These are phyloP conservation scores for Podarcis raffonei DNA, from an alignment of 2,113 vertebrate species.

Conservation along the genomic window DNA sequence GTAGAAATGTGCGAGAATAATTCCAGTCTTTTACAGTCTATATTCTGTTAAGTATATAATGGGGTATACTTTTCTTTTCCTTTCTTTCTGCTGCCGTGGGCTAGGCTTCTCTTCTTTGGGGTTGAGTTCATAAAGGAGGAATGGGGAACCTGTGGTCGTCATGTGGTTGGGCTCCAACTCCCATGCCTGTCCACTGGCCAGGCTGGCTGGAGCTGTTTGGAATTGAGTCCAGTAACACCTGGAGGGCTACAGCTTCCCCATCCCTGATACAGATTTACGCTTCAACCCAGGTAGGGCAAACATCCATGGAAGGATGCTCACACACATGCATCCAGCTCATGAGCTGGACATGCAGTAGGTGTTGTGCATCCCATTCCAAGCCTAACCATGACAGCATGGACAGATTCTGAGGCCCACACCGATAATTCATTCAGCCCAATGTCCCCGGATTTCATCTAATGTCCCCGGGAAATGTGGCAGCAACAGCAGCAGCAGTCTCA, in stretches of 20 bases:
- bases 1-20: conserved; percentile 72
- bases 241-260: neutral
- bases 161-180: neutral
- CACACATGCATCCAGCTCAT: neutral
- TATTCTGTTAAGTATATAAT: conserved; percentile 40
- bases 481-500: too few relatives aligned
- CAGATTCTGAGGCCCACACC: neutral
- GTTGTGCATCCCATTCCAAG: neutral
- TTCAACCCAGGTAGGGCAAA: neutral
- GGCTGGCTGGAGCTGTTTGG: neutral
- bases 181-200: neutral
- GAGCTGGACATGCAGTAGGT: neutral
- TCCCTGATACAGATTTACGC: neutral
- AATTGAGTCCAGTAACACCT: neutral
- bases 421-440: neutral
- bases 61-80: conserved; percentile 13
- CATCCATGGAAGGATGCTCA: too few relatives aligned
- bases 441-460: too few relatives aligned
- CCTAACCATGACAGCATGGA: too few relatives aligned
- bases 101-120: neutral
- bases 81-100: neutral
- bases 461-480: too few relatives aligned
- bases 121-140: neutral
- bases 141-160: neutral
- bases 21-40: conserved; percentile 39